These are phyloP conservation scores for Cyclophora punctaria DNA, from an alignment of 2,888 invertebrate genomes.

Conservation along the genomic window DNA sequence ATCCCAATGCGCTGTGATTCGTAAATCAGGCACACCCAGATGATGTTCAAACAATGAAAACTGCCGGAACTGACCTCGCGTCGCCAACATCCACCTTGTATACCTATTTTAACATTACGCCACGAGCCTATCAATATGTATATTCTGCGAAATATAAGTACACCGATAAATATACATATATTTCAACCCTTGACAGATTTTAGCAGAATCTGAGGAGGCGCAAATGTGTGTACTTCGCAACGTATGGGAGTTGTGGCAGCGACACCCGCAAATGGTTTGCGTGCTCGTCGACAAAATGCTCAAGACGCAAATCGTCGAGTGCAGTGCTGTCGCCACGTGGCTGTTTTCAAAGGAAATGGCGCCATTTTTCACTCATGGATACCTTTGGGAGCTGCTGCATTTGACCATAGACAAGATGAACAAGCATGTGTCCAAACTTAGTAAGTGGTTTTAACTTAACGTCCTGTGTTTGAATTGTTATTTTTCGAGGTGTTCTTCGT, in stretches of 20 bases:
- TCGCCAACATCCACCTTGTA: no score
- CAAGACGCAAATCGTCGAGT: conserved; percentile 97
- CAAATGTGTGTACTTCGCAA: conserved; percentile 95
- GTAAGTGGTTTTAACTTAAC: conserved; percentile 52
- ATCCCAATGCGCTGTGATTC: no score
- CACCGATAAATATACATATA: no score
- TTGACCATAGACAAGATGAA: conserved; percentile 97
- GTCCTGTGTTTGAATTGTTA: no score
- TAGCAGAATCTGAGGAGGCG: conserved; percentile 95
- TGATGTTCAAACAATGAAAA: no score
- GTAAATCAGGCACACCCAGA: no score
- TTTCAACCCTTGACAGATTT: conserved; percentile 69
- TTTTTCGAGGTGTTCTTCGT: no score
- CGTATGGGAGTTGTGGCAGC: conserved; percentile 95
- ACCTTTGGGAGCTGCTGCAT: conserved; percentile 97
- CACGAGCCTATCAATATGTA: no score
- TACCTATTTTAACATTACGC: no score
- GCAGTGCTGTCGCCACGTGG: conserved; percentile 98
- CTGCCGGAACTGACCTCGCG: no score
- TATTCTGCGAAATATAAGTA: no score
- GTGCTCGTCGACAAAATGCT: conserved; percentile 97
- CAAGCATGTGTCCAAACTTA: conserved; percentile 91
- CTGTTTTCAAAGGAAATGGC: conserved; percentile 94
- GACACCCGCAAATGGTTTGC: conserved; percentile 97
- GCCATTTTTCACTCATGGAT: conserved; percentile 92